Base-by-base conservation (phyloP, 2,888 invertebrate species). In the Xanthorhoe designata region DNA sequence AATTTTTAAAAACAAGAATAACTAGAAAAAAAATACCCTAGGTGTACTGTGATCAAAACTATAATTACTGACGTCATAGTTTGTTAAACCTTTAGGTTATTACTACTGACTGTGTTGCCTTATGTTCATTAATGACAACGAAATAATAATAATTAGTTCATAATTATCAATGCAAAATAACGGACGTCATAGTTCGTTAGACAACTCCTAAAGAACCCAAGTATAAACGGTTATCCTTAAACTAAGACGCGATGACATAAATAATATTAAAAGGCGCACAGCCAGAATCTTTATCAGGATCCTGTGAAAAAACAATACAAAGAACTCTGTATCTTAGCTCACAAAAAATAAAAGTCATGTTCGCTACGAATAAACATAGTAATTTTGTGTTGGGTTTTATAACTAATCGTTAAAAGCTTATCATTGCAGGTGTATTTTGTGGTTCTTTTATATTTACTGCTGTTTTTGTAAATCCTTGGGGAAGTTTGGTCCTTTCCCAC, bases 161-260 rank as follows among this genome's bases (percentile, higher is more conserved):
- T 24, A 24, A 24, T 24, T 24, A 24, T 3, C 24, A 24, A n/a
- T 24, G 24, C 24, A 24, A 13, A 13, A 42, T 42, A 4, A 42
- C 38, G 38, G 2, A 42, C 38, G 38, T 13, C 2, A 42, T 13
- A 42, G 13, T 3, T 3, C 38, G 38, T 42, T 42, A 42, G 13
- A 1, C 38, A 42, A 2, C 13, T 42, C 13, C 10, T 7, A 32
- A 13, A 10, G 3, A 42, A 13, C 13, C 13, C 38, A 42, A 42
- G 38, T 42, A 13, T 13, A 42, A 42, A 73, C 76, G 59, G 70
- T 67, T 70, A 73, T 70, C 75, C 69, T 75, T 85, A 86, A 86
- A 71, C 82, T 80, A 83, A 80, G 83, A 83, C 79, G 80, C 85
- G 87, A 80, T 86, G 88, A 89, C 90, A 90, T 90, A 90, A 90